Conservation (phyloP, 2,888 invertebrate genomes). For the Phyto melanocephala region DNA sequence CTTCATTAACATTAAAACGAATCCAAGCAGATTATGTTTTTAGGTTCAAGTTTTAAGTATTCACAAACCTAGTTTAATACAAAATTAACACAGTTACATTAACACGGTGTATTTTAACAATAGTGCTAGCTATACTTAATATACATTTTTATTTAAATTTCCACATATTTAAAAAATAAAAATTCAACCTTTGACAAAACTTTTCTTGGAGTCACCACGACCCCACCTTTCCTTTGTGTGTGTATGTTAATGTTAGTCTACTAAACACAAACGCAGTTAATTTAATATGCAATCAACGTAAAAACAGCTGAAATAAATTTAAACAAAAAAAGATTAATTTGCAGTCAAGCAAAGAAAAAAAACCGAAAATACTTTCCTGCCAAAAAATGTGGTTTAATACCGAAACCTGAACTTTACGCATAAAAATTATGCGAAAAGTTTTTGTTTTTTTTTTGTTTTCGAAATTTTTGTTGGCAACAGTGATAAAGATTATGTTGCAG, state of each 20-base stretch:
- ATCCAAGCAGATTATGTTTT: too few relatives aligned
- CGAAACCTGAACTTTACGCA: conserved; percentile 22
- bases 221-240: not conserved
- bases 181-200: not conserved
- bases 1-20: too few relatives aligned
- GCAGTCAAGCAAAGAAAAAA: not conserved
- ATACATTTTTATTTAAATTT: too few relatives aligned
- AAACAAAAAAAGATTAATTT: conserved; percentile 38
- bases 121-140: too few relatives aligned
- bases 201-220: too few relatives aligned
- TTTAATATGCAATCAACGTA: conserved; percentile 52
- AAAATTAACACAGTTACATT: not conserved
- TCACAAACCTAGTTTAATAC: not conserved
- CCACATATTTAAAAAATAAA: not conserved
- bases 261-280: conserved; percentile 3
- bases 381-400: not conserved
- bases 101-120: too few relatives aligned
- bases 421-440: conserved; percentile 40
- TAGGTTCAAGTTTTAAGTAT: too few relatives aligned
- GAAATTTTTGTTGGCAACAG: not conserved
- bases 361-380: too few relatives aligned
- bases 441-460: not conserved
- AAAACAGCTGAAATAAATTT: conserved; percentile 38
- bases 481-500: not conserved
- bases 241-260: not conserved